Conservation (phyloP, 2,888 invertebrate genomes). For the Loripinus fragilis region DNA sequence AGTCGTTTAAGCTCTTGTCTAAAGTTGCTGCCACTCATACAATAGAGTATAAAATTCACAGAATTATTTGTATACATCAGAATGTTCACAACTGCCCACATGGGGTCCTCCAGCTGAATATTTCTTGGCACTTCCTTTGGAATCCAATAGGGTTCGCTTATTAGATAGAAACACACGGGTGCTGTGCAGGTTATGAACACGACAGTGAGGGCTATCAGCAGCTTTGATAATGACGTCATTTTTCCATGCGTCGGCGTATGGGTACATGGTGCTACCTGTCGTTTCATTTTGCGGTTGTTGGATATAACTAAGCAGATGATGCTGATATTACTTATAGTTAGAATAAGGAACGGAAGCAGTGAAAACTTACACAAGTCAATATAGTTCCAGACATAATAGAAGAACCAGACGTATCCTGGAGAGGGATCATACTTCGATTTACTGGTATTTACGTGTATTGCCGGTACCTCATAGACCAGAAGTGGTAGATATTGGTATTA, state of each 20-base stretch:
- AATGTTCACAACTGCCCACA: too few relatives aligned
- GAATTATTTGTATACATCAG: too few relatives aligned
- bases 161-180: constrained; percentile 58
- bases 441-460: too few relatives aligned
- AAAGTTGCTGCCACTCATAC: too few relatives aligned
- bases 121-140: neutral
- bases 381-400: constrained; percentile 60
- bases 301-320: constrained; percentile 56
- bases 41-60: too few relatives aligned
- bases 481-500: too few relatives aligned
- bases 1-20: too few relatives aligned
- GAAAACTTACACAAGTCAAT: constrained; percentile 66
- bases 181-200: constrained; percentile 59
- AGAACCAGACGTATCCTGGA: too few relatives aligned
- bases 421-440: too few relatives aligned
- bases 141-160: constrained; percentile 40
- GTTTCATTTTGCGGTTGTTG: constrained; percentile 21
- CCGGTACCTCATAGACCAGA: too few relatives aligned
- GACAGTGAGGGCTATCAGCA: constrained; percentile 58
- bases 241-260: neutral
- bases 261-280: constrained; percentile 12
- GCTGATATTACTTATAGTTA: constrained; percentile 62
- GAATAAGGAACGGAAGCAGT: constrained; percentile 61
- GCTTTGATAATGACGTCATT: constrained; percentile 59
- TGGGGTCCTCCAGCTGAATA: constrained; percentile 17